phyloP scores from a whole-genome alignment of 1,140 invertebrate species.

The Fopius arisanus region DNA sequence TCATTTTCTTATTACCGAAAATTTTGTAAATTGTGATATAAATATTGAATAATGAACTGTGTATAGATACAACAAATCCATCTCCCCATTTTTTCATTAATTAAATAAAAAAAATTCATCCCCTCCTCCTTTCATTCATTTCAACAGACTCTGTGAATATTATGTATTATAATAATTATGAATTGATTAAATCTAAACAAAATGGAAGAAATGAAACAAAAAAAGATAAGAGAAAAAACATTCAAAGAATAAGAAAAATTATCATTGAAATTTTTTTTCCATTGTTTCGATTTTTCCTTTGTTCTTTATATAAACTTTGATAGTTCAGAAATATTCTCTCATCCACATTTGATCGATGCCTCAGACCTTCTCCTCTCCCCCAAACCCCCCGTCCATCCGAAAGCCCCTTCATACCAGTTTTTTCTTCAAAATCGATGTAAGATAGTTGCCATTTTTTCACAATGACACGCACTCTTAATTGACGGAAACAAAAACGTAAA shows the following conservation, averaged over 20 bases:
- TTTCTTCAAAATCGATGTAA: constrained; percentile 7
- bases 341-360: background rate
- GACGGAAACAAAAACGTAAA: constrained; percentile 57
- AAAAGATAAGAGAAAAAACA: constrained; percentile 37
- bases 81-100: constrained; percentile 15
- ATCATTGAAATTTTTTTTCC: background rate
- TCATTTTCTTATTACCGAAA: constrained; percentile 32
- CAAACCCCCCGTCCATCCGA: constrained; percentile 3
- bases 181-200: constrained; percentile 63
- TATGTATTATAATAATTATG: constrained; percentile 65
- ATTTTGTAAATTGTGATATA: constrained; percentile 67
- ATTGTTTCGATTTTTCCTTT: background rate
- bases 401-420: background rate
- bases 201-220: constrained; percentile 49
- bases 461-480: constrained; percentile 46
- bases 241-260: constrained; percentile 8
- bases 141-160: constrained; percentile 64
- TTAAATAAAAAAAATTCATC: background rate
- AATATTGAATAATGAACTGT: constrained; percentile 59
- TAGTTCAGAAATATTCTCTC: background rate
- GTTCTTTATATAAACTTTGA: background rate
- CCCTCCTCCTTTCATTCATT: constrained; percentile 46
- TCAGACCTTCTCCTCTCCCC: background rate
- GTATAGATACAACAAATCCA: constrained; percentile 56
- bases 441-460: constrained; percentile 7